These are phyloP conservation scores for Drosophila lutescens DNA, from an alignment of 2,888 invertebrate genomes.

Conservation along the genomic window DNA sequence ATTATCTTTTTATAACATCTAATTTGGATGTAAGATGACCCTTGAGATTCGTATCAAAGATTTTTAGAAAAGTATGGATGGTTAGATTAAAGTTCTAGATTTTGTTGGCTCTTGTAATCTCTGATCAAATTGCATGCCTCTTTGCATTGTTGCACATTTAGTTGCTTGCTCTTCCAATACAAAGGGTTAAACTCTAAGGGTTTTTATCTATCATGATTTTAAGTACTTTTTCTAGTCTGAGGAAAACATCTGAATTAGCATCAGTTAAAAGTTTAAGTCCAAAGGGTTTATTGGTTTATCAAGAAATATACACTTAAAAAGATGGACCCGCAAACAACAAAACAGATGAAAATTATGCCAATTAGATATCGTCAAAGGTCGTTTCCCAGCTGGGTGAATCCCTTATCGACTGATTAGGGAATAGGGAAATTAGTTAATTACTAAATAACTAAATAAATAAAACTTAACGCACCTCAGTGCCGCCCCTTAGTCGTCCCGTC, in stretches of 20 bases:
- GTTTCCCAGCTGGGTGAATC: slow-evolving; percentile 38
- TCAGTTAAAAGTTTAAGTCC: background rate
- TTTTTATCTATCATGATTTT: background rate
- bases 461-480: slow-evolving; percentile 2
- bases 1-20: background rate
- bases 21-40: no score
- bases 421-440: background rate
- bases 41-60: background rate
- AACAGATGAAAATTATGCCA: background rate
- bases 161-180: slow-evolving; percentile 21
- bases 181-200: slow-evolving; percentile 2
- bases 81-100: background rate
- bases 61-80: background rate
- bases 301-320: slow-evolving; percentile 36
- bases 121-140: slow-evolving; percentile 28
- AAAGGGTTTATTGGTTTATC: slow-evolving; percentile 8
- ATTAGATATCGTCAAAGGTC: slow-evolving; percentile 22
- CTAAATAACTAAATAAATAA: no score
- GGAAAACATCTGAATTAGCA: background rate
- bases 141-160: slow-evolving; percentile 37
- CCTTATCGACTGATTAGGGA: slow-evolving; percentile 4
- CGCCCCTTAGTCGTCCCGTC: background rate
- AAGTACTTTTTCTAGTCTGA: no score
- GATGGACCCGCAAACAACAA: background rate
- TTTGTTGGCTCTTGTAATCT: slow-evolving; percentile 6